Percentiles rank a stretch among this genome's conserved stretches.
These are phyloP conservation scores for Apis florea DNA, from an alignment of 1,140 invertebrate species.

Conservation along the genomic window DNA sequence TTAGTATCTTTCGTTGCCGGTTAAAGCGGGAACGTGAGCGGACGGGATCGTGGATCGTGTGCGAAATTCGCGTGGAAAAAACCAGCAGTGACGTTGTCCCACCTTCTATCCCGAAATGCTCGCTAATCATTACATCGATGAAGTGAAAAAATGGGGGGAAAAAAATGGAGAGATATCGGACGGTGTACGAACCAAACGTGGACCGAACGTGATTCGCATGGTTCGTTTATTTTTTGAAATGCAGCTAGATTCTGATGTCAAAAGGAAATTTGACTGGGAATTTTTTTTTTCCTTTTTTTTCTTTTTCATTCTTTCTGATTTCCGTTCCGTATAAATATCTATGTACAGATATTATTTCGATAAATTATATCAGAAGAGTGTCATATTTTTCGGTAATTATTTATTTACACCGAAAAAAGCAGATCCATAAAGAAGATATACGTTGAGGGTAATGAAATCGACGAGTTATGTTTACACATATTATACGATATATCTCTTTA, in stretches of 20 bases:
- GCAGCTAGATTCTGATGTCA: neutral
- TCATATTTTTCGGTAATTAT: no score
- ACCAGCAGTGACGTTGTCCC: neutral
- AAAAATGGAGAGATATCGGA: neutral
- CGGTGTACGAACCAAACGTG: neutral
- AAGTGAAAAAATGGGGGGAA: neutral
- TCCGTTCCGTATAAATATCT: neutral
- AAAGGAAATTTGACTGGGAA: neutral
- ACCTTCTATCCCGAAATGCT: neutral
- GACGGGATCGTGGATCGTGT: neutral
- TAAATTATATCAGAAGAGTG: no score
- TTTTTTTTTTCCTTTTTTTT: neutral
- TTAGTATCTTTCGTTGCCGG: neutral
- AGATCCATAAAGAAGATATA: no score
- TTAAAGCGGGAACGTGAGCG: neutral
- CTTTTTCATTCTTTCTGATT: neutral
- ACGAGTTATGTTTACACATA: neutral
- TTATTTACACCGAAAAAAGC: no score
- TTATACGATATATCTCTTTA: neutral
- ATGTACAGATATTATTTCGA: no score
- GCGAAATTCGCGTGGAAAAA: neutral
- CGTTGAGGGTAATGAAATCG: no score
- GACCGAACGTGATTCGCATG: neutral
- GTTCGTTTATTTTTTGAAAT: slow-evolving; percentile 5
- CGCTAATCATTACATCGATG: neutral